Evolutionary conservation across 2,113 vertebrate species (phyloP).

Genomic region (Hemiscyllium ocellatum): DNA sequence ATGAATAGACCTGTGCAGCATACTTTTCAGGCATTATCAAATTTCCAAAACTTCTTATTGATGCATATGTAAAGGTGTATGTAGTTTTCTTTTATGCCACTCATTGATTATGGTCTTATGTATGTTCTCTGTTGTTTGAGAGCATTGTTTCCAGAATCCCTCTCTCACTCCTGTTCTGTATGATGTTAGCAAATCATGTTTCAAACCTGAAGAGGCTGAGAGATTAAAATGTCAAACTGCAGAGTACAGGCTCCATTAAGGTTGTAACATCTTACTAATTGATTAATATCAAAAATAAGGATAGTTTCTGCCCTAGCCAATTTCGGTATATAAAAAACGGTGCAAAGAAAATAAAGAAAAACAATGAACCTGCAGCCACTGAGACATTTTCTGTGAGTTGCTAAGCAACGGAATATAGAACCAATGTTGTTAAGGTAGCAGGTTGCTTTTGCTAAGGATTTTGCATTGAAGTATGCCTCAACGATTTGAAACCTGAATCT

Average conservation of each 20-base stretch:
- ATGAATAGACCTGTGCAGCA: background rate
- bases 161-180: background rate
- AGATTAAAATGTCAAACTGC: slow-evolving; percentile 5
- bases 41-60: background rate
- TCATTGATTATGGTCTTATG: background rate
- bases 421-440: slow-evolving; percentile 27
- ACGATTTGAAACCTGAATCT: slow-evolving; percentile 8
- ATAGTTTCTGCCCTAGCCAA: background rate
- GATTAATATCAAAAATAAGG: background rate
- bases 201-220: background rate
- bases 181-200: background rate
- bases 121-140: background rate
- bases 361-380: background rate
- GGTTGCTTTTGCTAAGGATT: background rate
- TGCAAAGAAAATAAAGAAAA: background rate
- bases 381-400: slow-evolving; percentile 22
- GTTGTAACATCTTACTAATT: background rate
- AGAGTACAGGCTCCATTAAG: background rate
- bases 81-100: background rate
- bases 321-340: background rate
- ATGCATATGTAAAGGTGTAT: background rate
- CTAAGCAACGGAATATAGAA: slow-evolving; percentile 16
- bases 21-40: background rate
- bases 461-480: background rate
- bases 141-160: background rate